Percentiles rank a stretch among this genome's conserved stretches.
Conservation (phyloP, 2,113 vertebrate genomes). For the Puffinus mauretanicus region DNA sequence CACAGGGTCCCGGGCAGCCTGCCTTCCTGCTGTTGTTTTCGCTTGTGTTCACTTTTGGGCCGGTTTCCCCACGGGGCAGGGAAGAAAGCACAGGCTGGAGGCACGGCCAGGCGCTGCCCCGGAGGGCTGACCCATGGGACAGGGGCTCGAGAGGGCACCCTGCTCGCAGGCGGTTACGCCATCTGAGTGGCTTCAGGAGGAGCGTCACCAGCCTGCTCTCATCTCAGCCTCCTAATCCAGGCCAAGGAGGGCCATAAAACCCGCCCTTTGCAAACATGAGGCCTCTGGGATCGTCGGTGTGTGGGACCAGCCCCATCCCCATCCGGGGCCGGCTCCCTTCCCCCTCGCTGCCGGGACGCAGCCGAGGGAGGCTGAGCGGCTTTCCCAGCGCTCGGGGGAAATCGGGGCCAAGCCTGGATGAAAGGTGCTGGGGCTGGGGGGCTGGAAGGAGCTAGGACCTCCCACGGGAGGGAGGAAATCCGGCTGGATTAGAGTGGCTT, state of each 20-base stretch:
- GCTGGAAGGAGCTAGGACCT: not conserved
- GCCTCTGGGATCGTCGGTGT: not conserved
- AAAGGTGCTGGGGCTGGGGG: not conserved
- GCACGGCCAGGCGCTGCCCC: not conserved
- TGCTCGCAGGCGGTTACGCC: fast-evolving
- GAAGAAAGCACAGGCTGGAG: not conserved
- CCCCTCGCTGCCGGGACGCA: fast-evolving
- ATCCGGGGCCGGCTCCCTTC: not conserved
- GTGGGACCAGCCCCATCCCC: not conserved
- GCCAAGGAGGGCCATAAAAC: not conserved
- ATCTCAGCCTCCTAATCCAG: not conserved
- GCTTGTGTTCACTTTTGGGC: not conserved
- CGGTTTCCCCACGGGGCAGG: not conserved
- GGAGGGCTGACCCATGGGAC: not conserved
- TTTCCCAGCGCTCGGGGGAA: not conserved
- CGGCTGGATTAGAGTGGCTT: constrained; percentile 19
- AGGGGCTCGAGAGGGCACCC: not conserved
- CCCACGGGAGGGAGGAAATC: not conserved
- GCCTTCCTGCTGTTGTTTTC: not conserved
- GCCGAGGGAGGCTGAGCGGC: not conserved
- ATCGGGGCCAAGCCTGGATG: constrained; percentile 36
- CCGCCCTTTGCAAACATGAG: not conserved
- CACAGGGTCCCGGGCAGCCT: not conserved
- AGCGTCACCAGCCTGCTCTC: not conserved
- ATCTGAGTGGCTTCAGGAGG: not conserved